Base-by-base conservation (phyloP, 2,888 invertebrate species). In the Imbricaverruca yamaguchii region DNA sequence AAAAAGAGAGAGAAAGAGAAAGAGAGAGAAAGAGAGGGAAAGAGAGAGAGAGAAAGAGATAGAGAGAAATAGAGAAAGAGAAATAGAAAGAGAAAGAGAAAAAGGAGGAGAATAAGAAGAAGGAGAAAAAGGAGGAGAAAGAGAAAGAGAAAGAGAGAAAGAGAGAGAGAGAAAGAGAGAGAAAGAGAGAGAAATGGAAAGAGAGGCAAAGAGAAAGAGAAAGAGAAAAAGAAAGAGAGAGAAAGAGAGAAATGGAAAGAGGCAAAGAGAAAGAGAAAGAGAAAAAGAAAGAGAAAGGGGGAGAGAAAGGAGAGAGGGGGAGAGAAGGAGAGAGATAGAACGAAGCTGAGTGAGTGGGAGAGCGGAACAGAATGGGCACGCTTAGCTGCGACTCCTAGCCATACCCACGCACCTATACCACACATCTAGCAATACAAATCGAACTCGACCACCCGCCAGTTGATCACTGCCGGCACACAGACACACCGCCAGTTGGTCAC, bases 201-300 rank as follows among this genome's bases (percentile, higher is more conserved):
- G 8, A 39, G 39, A 39, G 39, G n/a, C n/a, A 39, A 3, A 39
- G 39, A 39, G 39, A 39, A 3, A 39, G 39, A 39, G 39, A 39
- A 3, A 39, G 39, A 39, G 39, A 39, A 4, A 39, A 3, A 39
- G 39, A 39, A 4, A 39, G 39, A 39, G 1, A 39, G 39, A 39
- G 39, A 39, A 4, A 39, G 1, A 39, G 39, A 39, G 39, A 39
- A 4, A 39, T 39, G 4, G 39, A 39, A 4, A 39, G 39, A 77
- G 25, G n/a, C 11, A 77, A 18, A 77, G 25, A 77, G 25, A 77
- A 18, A 77, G 25, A 77, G 25, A 77, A 18, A 77, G 25, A 77
- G 77, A 77, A 8, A 77, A 23, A 77, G 77, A 77, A 23, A 77
- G 77, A 77, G 77, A 23, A 8, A 23, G 77, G 10, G 53, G n/a